phyloP scores from a whole-genome alignment of 2,888 invertebrate species.

The Rotaria sp. region DNA sequence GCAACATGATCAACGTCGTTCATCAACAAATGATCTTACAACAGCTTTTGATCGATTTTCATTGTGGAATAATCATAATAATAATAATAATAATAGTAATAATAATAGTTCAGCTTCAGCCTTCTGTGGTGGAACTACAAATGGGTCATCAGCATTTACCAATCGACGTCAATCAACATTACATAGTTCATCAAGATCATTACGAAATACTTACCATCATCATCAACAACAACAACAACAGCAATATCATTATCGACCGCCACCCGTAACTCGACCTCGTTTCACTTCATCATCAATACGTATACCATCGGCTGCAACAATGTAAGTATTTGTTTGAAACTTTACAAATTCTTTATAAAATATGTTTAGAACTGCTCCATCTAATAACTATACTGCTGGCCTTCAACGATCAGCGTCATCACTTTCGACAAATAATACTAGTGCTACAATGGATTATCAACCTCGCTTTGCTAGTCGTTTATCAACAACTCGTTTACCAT shows the following conservation, averaged over 20 bases:
- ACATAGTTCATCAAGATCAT: neutral
- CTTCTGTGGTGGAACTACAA: neutral
- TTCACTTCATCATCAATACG: neutral
- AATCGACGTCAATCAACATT: neutral
- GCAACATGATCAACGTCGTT: neutral
- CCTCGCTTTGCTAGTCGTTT: constrained; percentile 11
- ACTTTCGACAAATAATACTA: neutral
- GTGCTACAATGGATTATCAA: neutral
- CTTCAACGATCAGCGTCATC: neutral
- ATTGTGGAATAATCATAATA: neutral
- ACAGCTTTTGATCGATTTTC: neutral
- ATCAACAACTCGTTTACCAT: neutral
- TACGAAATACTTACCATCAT: neutral
- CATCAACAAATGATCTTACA: constrained; percentile 3
- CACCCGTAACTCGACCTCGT: neutral
- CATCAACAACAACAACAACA: neutral
- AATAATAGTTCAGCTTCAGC: neutral
- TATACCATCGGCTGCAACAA: neutral
- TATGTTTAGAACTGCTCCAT: neutral
- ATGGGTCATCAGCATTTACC: neutral
- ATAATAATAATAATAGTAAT: neutral
- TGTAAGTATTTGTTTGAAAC: too few relatives aligned
- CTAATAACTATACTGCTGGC: neutral
- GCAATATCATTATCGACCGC: neutral
- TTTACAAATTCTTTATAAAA: too few relatives aligned